Percentiles rank a stretch among this genome's conserved stretches.
phyloP scores from a whole-genome alignment of 2,888 invertebrate species.

The Drosophila limbata region DNA sequence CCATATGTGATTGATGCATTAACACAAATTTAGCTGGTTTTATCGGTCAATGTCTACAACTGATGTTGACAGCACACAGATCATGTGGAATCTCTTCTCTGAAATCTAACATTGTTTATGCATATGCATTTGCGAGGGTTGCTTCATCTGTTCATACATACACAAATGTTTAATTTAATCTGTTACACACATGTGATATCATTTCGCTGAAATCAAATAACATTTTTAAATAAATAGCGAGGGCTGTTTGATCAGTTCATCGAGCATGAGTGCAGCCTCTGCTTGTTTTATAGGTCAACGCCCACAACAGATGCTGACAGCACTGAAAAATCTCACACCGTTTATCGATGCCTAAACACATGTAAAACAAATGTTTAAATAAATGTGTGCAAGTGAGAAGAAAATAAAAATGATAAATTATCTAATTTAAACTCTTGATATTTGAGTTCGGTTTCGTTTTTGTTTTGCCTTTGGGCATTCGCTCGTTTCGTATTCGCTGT shows the following conservation, averaged over 20 bases:
- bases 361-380: slow-evolving; percentile 38
- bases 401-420: slow-evolving; percentile 22
- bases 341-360: slow-evolving; percentile 24
- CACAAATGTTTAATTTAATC: neutral
- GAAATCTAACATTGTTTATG: slow-evolving; percentile 7
- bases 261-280: neutral
- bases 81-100: slow-evolving; percentile 3
- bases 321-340: slow-evolving; percentile 10
- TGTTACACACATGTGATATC: neutral
- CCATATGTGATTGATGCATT: neutral
- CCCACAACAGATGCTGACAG: slow-evolving; percentile 29
- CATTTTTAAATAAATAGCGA: neutral
- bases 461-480: neutral
- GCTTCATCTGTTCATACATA: neutral
- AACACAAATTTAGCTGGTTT: neutral
- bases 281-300: slow-evolving; percentile 33
- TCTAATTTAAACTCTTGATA: slow-evolving; percentile 21
- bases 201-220: neutral
- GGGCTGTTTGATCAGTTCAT: slow-evolving; percentile 19
- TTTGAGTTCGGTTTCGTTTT: neutral
- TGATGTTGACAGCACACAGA: slow-evolving; percentile 15
- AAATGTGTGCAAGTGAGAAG: slow-evolving; percentile 20
- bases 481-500: neutral
- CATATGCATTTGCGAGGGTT: slow-evolving; percentile 11
- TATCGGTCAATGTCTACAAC: slow-evolving; percentile 20